Evolutionary conservation across 2,113 vertebrate genomes (phyloP).

Genomic region (Engraulis encrasicolus): DNA sequence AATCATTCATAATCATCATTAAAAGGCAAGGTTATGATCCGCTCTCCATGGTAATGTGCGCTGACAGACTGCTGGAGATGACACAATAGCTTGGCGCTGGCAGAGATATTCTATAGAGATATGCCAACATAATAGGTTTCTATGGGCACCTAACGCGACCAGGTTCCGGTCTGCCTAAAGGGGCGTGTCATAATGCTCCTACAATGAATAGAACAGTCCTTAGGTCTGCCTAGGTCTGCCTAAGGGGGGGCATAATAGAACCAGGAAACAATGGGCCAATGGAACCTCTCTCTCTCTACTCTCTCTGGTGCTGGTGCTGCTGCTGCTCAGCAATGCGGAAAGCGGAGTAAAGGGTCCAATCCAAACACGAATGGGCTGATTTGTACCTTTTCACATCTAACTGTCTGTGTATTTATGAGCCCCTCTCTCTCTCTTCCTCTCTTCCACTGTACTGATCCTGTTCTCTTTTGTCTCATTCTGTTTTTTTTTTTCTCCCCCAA

Average conservation of each 20-base stretch:
- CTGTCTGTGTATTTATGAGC: constrained; percentile 13
- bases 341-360: neutral
- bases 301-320: no score
- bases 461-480: neutral
- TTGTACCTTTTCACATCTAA: neutral
- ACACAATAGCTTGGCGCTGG: no score
- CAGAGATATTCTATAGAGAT: no score
- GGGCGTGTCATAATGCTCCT: no score
- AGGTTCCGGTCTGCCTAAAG: no score
- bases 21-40: constrained; percentile 51
- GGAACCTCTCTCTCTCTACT: no score
- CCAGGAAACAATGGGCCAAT: no score
- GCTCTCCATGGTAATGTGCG: constrained; percentile 60
- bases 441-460: neutral
- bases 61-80: constrained; percentile 67
- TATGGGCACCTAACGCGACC: no score
- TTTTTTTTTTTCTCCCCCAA: neutral
- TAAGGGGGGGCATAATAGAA: no score
- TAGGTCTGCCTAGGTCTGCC: no score
- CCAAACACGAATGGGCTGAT: neutral
- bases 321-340: neutral
- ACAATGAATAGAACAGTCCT: no score
- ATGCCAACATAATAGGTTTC: no score
- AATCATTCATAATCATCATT: constrained; percentile 70
- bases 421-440: neutral